Evolutionary conservation across 2,888 invertebrate species (phyloP).

Genomic region (Drosophila koepferae): DNA sequence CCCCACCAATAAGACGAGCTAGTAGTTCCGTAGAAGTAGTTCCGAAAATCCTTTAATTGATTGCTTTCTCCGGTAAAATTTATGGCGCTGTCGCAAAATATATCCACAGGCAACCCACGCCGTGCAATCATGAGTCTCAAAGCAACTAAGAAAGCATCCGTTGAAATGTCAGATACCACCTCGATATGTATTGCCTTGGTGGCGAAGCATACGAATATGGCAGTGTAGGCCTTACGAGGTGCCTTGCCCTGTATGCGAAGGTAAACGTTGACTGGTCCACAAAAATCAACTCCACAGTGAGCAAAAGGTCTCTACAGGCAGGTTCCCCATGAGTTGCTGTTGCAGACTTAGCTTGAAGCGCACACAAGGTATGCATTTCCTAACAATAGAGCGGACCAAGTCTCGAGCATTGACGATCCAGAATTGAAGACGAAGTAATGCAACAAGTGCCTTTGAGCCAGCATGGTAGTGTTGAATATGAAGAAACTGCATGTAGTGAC

Average conservation of each 20-base stretch:
- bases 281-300: no score
- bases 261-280: no score
- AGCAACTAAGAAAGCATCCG: not conserved
- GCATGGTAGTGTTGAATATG: not conserved
- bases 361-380: no score
- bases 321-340: not conserved
- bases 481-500: not conserved
- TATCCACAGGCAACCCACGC: no score
- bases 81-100: no score
- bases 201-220: not conserved
- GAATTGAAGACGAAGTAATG: not conserved
- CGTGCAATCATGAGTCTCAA: not conserved
- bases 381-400: no score
- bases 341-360: not conserved
- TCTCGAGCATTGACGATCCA: not conserved
- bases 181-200: not conserved
- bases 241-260: not conserved
- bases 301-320: not conserved
- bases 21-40: no score
- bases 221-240: not conserved
- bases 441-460: not conserved
- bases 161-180: not conserved
- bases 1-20: no score
- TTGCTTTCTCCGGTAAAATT: no score
- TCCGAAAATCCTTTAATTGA: no score